Evolutionary conservation across 2,113 vertebrate genomes (phyloP).

Genomic region (Ciconia maguari): DNA sequence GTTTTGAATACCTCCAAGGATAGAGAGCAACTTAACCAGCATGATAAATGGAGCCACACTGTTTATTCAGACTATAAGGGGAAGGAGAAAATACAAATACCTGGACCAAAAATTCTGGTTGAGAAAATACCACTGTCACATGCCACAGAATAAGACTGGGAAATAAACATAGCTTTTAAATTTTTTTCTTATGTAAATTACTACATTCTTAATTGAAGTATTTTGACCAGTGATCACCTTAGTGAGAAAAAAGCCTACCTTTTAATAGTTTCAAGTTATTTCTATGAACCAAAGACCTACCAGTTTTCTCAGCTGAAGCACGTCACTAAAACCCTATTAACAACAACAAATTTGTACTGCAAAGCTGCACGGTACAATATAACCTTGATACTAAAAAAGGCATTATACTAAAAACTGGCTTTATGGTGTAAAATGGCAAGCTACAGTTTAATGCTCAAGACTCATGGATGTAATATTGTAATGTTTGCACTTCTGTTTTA

Average conservation of each 20-base stretch:
- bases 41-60: background rate
- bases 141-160: background rate
- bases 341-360: background rate
- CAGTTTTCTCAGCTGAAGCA: background rate
- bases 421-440: background rate
- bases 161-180: background rate
- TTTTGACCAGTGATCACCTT: background rate
- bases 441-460: background rate
- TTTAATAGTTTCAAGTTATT: background rate
- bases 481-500: background rate
- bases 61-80: background rate
- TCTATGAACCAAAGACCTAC: background rate
- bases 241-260: background rate
- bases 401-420: background rate
- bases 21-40: background rate
- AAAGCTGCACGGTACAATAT: background rate
- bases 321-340: background rate
- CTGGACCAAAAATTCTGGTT: background rate
- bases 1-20: background rate
- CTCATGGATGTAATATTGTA: background rate
- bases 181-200: background rate
- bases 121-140: background rate
- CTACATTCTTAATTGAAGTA: background rate
- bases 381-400: background rate
- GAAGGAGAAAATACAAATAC: background rate